Conservation (phyloP, 2,888 invertebrate genomes). For the Helobdella robusta region DNA sequence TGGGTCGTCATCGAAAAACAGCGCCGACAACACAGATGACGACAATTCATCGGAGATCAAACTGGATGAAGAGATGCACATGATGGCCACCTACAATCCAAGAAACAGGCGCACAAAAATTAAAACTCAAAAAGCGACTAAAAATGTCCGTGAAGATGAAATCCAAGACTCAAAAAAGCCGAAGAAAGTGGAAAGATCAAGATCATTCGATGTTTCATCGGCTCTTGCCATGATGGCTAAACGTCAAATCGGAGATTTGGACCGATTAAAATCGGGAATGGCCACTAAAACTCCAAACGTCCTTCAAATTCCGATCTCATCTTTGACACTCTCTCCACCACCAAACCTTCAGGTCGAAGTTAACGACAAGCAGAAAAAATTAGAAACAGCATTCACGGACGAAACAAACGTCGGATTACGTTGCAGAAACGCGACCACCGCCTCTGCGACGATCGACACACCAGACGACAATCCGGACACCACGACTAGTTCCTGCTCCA, state of each 20-base stretch:
- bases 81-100: slow-evolving; percentile 16
- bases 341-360: no score
- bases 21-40: no score
- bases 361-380: slow-evolving; percentile 1
- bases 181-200: slow-evolving; percentile 8
- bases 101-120: slow-evolving; percentile 13
- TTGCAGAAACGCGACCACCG: no score
- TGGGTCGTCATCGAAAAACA: no score
- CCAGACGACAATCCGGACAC: not conserved
- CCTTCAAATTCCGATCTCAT: no score
- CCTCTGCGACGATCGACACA: not conserved
- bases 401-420: not conserved
- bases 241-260: not conserved
- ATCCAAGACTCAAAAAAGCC: not conserved
- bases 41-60: slow-evolving; percentile 14
- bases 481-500: not conserved
- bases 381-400: not conserved
- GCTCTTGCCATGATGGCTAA: not conserved
- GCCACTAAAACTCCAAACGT: no score
- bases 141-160: no score
- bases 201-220: slow-evolving; percentile 16
- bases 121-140: not conserved
- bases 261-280: no score
- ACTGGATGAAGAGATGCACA: slow-evolving; percentile 12
- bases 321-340: no score